Evolutionary conservation across 2,113 vertebrate genomes (phyloP).

Genomic region (Capreolus pygargus): DNA sequence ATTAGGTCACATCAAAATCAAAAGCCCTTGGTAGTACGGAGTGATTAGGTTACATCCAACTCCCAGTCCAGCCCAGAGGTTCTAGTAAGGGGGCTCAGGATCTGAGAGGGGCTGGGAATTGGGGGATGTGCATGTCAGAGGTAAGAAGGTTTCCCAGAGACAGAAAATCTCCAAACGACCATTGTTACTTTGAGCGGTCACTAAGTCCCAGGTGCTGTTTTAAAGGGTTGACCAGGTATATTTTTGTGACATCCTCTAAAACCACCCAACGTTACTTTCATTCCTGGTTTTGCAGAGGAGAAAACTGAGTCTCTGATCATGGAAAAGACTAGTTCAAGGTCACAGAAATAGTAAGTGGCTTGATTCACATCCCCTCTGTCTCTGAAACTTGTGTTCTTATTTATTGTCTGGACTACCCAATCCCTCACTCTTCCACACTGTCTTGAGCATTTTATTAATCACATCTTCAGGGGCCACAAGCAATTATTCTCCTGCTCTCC

Average conservation of each 20-base stretch:
- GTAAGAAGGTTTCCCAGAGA: neutral
- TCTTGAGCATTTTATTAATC: neutral
- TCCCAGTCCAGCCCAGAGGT: neutral
- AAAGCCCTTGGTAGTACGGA: neutral
- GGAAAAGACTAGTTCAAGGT: neutral
- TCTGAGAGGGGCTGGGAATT: neutral
- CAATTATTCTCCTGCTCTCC: neutral
- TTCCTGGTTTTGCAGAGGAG: neutral
- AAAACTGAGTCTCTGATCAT: neutral
- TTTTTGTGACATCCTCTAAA: neutral
- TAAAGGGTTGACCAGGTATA: neutral
- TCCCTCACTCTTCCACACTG: neutral
- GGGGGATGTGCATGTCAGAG: neutral
- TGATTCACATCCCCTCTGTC: neutral
- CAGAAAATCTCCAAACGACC: neutral
- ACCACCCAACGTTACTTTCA: neutral
- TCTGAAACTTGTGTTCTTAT: neutral
- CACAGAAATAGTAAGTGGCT: neutral
- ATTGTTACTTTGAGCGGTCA: neutral
- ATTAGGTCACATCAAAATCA: neutral
- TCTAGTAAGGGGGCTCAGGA: neutral
- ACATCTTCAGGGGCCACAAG: rapidly evolving
- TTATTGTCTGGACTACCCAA: neutral
- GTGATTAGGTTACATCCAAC: neutral
- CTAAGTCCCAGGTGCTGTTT: neutral